Evolutionary conservation across 2,888 invertebrate genomes (phyloP).

Genomic region (Caenorhabditis doughertyi): DNA sequence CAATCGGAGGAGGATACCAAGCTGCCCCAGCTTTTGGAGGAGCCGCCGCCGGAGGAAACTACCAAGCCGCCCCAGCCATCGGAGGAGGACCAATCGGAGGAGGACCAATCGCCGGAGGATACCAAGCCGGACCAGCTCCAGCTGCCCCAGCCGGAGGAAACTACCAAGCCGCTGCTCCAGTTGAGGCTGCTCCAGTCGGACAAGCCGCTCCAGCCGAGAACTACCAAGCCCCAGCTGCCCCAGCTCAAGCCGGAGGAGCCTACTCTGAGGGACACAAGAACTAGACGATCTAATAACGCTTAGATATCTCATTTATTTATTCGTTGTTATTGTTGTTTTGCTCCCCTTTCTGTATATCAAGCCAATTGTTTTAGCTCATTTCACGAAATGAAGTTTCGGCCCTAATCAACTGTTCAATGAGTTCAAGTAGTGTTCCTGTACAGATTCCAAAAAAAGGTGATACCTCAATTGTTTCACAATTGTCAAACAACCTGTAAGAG

Average conservation of each 20-base stretch:
- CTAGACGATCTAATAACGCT: conserved; percentile 39
- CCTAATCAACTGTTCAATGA: not conserved
- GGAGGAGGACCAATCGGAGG: conserved; percentile 49
- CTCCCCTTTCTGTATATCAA: conserved; percentile 42
- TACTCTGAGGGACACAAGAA: conserved; percentile 54
- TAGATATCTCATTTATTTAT: conserved; percentile 50
- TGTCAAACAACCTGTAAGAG: too few relatives aligned
- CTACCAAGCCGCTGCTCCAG: conserved; percentile 45
- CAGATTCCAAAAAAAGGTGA: too few relatives aligned
- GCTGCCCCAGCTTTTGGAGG: conserved; percentile 51
- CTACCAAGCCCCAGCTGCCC: conserved; percentile 42
- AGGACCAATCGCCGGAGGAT: conserved; percentile 41
- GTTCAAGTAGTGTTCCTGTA: not conserved
- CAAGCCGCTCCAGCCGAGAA: conserved; percentile 43
- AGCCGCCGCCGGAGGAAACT: conserved; percentile 59
- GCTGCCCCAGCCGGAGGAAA: conserved; percentile 34
- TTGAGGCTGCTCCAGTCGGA: conserved; percentile 50
- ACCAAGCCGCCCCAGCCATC: conserved; percentile 55
- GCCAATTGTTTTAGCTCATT: conserved; percentile 30
- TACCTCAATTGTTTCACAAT: too few relatives aligned
- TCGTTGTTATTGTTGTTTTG: conserved; percentile 46
- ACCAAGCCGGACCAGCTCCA: conserved; percentile 45
- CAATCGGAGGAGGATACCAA: conserved; percentile 33
- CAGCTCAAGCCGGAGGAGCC: conserved; percentile 49
- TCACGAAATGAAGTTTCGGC: conserved; percentile 29